These are phyloP conservation scores for Theristicus caerulescens DNA, from an alignment of 2,113 vertebrate genomes.

Conservation along the genomic window DNA sequence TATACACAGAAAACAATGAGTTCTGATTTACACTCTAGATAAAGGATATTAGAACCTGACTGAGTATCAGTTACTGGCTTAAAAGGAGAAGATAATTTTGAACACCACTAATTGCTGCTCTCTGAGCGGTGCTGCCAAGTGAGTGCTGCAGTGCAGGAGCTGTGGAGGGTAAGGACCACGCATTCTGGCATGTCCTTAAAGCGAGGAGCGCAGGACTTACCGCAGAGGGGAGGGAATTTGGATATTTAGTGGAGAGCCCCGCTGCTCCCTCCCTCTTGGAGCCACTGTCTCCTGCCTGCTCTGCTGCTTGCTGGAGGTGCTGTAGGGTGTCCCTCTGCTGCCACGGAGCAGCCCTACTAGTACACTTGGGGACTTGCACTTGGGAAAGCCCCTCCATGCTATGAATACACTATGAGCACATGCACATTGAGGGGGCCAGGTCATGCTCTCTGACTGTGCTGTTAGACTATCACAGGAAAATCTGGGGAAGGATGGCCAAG, in stretches of 20 bases:
- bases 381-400: not conserved
- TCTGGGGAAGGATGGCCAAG: not conserved
- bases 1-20: not conserved
- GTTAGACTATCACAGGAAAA: not conserved
- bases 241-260: not conserved
- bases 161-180: not conserved
- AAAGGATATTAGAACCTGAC: not conserved
- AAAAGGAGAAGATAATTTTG: not conserved
- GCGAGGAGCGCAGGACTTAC: not conserved
- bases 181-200: fast-evolving
- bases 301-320: not conserved
- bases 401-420: fast-evolving
- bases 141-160: not conserved
- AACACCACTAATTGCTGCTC: not conserved
- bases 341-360: fast-evolving
- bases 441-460: not conserved
- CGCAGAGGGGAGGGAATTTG: not conserved
- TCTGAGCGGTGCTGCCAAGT: not conserved
- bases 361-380: not conserved
- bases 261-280: not conserved
- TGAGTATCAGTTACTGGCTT: not conserved
- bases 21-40: not conserved
- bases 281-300: not conserved
- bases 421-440: not conserved
- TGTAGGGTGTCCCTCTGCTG: not conserved